Percentiles rank a stretch among this genome's conserved stretches.
These are phyloP conservation scores for Emydocephalus ijimae DNA, from an alignment of 2,113 vertebrate species.

Conservation along the genomic window DNA sequence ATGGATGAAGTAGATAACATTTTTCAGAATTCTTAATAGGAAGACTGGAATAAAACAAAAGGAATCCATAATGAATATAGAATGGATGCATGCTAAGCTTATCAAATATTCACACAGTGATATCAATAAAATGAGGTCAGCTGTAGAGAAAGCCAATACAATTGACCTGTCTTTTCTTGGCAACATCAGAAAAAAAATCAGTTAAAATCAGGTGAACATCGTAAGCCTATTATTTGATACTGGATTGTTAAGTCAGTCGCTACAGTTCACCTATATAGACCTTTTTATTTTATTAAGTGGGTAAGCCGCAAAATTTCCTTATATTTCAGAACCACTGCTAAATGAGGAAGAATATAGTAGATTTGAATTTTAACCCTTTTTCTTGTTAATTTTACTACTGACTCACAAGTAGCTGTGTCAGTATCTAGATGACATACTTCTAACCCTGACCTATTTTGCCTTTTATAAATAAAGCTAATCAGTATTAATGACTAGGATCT, in stretches of 20 bases:
- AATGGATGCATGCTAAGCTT: background rate
- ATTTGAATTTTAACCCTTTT: background rate
- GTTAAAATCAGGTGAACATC: background rate
- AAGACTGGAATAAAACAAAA: background rate
- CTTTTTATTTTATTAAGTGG: background rate
- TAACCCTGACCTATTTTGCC: background rate
- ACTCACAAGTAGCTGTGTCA: conserved; percentile 12
- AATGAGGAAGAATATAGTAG: conserved; percentile 1
- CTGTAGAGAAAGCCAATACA: conserved; percentile 18
- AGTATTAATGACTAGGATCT: background rate
- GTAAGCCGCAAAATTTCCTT: conserved; percentile 1
- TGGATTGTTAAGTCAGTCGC: conserved; percentile 2
- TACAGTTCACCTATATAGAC: conserved; percentile 23
- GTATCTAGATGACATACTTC: conserved; percentile 11
- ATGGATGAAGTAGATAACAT: no score
- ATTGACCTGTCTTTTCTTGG: background rate
- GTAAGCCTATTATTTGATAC: background rate
- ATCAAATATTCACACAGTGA: background rate
- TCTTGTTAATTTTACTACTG: background rate
- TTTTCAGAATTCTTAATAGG: background rate
- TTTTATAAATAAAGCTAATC: conserved; percentile 11
- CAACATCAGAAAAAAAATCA: background rate
- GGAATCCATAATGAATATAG: background rate
- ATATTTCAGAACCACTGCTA: background rate
- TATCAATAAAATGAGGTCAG: background rate